Evolutionary conservation across 1,140 invertebrate species (phyloP), one percentile per base, ranked within the genome.

Genomic region (Eulimnadia texana): DNA sequence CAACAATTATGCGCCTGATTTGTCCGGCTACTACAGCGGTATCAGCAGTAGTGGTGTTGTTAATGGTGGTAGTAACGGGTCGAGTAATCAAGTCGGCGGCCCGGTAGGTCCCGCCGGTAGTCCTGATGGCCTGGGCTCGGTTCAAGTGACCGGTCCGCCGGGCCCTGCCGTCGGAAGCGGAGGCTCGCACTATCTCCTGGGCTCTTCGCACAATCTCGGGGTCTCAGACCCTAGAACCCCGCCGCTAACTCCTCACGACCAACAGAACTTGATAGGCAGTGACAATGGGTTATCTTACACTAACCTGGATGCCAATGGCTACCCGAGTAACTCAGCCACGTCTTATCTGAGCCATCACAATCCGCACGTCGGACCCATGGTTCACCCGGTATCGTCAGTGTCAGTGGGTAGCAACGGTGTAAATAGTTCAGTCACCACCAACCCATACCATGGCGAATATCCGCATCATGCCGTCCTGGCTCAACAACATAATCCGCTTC

Each of bases 271-370:
- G 3, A 33, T 57, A 23, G 55, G 53, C 19, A 23, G 53, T 11
- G 53, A 51, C 66, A 87, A 87, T 60, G 88, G 89, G 0, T 73
- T 92, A 50, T 90, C 88, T 70, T 93, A 93, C 71, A 93, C 90
- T 0, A 93, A 93, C 72, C 72, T 93, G 67, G 90, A 93, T 73
- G 89, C 88, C 66, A 68, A 66, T 63, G 60, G 63, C 6, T 61
- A 72, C 51, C 33, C 63, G 29, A 58, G 70, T 28, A 70, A 72
- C 62, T 69, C 68, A 52, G 59, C 54, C 66, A 73, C 63, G 67
- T 69, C 61, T 50, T 69, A 60, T 66, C 33, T 42, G 33, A 42
- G 33, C 16, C 63, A 42, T 65, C 73, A 60, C 61, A 57, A 33
- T 11, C 55, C 55, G 27, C 55, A 57, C 55, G 33, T 27, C 55